These are phyloP conservation scores for Muscicapa striata DNA, from an alignment of 2,797 vertebrate genomes.

Conservation along the genomic window DNA sequence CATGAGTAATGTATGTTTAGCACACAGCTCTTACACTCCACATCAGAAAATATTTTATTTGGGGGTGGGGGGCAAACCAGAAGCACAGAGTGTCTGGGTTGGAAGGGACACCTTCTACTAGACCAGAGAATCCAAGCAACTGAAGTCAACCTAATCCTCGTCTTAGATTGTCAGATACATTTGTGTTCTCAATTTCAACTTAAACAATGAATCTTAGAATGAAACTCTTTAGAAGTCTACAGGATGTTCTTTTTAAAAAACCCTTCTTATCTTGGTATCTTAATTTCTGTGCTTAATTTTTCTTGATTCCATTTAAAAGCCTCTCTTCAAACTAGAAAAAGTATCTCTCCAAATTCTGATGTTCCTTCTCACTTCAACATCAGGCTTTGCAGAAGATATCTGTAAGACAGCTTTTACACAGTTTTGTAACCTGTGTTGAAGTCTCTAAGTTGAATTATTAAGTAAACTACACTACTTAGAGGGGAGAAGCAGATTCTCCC, in stretches of 20 bases:
- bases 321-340: neutral
- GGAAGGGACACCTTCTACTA: neutral
- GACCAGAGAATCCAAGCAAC: neutral
- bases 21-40: neutral
- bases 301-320: neutral
- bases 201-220: neutral
- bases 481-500: neutral
- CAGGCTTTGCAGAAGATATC: neutral
- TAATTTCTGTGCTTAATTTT: neutral
- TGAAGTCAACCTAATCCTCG: neutral
- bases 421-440: neutral
- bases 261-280: neutral
- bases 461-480: neutral
- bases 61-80: fast-evolving
- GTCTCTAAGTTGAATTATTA: neutral
- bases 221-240: neutral
- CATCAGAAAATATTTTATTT: neutral
- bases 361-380: neutral
- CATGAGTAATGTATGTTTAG: neutral
- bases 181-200: neutral
- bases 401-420: neutral
- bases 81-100: neutral
- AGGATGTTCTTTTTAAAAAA: neutral
- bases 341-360: neutral
- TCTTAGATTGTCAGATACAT: neutral